Evolutionary conservation across 1,140 invertebrate species (phyloP).

Genomic region (Riptortus pedestris): DNA sequence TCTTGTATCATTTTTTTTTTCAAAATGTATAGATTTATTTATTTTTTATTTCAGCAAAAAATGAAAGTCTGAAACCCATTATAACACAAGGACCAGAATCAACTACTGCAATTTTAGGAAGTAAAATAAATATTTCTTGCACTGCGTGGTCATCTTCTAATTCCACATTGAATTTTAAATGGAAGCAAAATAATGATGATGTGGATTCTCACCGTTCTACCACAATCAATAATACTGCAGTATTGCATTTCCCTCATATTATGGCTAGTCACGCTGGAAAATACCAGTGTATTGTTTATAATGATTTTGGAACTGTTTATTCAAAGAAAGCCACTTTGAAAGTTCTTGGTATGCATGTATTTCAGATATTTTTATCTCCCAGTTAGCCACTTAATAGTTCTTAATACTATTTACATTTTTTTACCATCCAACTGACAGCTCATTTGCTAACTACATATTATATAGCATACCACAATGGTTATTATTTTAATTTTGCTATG

Average conservation of each 20-base stretch:
- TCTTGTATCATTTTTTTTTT: not conserved
- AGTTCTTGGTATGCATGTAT: constrained; percentile 58
- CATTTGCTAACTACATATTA: no score
- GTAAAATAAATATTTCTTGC: constrained; percentile 70
- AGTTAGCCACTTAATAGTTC: no score
- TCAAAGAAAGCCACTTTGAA: constrained; percentile 75
- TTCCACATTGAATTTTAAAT: constrained; percentile 62
- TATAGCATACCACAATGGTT: no score
- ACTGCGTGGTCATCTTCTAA: constrained; percentile 54
- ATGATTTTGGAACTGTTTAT: constrained; percentile 80
- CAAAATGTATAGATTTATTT: not conserved
- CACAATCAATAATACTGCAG: constrained; percentile 41
- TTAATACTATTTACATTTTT: no score
- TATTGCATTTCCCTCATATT: constrained; percentile 59
- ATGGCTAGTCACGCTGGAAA: constrained; percentile 66
- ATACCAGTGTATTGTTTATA: constrained; percentile 88
- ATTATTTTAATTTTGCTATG: no score
- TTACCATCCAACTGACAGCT: no score
- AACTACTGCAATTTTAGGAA: constrained; percentile 71
- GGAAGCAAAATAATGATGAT: constrained; percentile 82
- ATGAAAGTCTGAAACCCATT: constrained; percentile 73
- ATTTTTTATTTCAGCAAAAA: constrained; percentile 42
- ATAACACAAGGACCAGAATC: constrained; percentile 69
- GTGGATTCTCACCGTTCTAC: constrained; percentile 37
- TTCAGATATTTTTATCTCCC: no score